Base-by-base conservation (phyloP, 2,113 vertebrate species). In the Calyptommatus sinebrachiatus region DNA sequence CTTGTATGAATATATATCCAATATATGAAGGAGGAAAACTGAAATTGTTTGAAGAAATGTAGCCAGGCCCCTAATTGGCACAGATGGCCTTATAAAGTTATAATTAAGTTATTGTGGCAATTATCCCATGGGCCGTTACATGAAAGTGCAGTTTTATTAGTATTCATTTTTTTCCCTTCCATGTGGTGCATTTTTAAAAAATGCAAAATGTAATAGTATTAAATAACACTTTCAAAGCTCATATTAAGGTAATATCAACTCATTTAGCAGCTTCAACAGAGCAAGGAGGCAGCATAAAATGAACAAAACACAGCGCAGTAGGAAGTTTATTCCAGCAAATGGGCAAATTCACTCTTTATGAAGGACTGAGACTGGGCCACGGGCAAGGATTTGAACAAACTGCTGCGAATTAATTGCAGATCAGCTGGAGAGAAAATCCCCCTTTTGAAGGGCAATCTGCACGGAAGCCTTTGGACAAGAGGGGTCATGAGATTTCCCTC, bases 21-120 rank as follows among this genome's bases (percentile, higher is more conserved):
- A 35, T 60, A 84, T 82, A 35, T 84, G 77, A 78, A 71, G 62
- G 79, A 35, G 62, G 80, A 87, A 82, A 84, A 88, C 86, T 79
- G 84, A 70, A 77, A 73, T 9, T 11, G 50, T 35, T n/a, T 26
- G 63, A 41, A 7, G 50, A 74, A 5, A 22, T 22, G 22, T 1
- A 2, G 12, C 6, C 61, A 74, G 89, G 85, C 82, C 88, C 86
- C 78, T 85, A 87, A 69, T 78, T 89, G 87, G 86, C 87, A 85
- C 28, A 81, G 83, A 65, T 35, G 81, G 84, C 62, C 18, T 77
- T 83, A 82, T 77, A 88, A 91, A 68, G 21, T 83, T 73, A 35
- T 80, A 90, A 88, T 87, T 89, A 82, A 90, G 57, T 79, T 75
- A 87, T 48, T 80, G 80, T 2, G 26, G 31, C 1, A 2, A 69